Conservation (phyloP, 2,797 vertebrate species). For the Melanotaenia nigrans region DNA sequence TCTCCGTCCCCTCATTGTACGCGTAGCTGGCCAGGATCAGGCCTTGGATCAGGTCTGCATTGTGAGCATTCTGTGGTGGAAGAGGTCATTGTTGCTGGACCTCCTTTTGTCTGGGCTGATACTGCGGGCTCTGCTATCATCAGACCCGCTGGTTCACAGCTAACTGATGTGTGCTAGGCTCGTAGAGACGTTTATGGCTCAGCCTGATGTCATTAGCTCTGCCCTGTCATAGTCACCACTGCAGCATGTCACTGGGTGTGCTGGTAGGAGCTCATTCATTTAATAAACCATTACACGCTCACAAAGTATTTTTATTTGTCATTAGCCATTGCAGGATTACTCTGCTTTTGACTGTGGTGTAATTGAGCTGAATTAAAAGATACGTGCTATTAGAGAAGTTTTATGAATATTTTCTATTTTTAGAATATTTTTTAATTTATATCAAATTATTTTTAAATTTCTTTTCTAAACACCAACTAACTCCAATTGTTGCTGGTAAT, state of each 20-base stretch:
- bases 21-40: slow-evolving; percentile 43
- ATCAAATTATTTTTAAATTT: not conserved
- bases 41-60: slow-evolving; percentile 45
- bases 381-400: too few relatives aligned
- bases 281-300: slow-evolving; percentile 10
- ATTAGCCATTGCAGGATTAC: too few relatives aligned
- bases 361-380: too few relatives aligned
- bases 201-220: slow-evolving; percentile 46
- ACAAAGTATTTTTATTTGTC: too few relatives aligned
- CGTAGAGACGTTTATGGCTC: slow-evolving; percentile 23
- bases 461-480: too few relatives aligned
- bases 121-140: slow-evolving; percentile 50
- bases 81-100: slow-evolving; percentile 30
- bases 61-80: slow-evolving; percentile 52
- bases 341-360: too few relatives aligned
- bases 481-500: not conserved
- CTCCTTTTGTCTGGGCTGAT: slow-evolving; percentile 39
- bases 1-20: slow-evolving; percentile 52
- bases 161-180: slow-evolving; percentile 43
- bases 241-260: not conserved
- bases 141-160: slow-evolving; percentile 28
- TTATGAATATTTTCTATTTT: too few relatives aligned
- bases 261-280: not conserved
- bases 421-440: not conserved
- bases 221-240: slow-evolving; percentile 9